Base-by-base conservation (phyloP, 2,797 vertebrate genomes). In the Lagorchestes hirsutus region DNA sequence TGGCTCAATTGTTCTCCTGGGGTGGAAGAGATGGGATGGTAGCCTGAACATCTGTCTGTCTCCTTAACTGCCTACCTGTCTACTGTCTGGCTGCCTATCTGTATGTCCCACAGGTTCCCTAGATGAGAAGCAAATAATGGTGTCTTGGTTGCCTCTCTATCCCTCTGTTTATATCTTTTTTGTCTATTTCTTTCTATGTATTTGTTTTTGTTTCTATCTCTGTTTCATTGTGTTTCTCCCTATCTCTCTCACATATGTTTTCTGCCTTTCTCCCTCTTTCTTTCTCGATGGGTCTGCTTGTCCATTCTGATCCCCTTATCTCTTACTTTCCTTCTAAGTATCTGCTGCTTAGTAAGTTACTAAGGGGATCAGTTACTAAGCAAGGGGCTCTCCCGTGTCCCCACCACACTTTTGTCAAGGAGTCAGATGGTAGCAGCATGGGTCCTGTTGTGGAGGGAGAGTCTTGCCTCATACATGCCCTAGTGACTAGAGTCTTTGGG, bases 1-100 rank as follows among this genome's bases (percentile, higher is more conserved):
- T 98, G 98, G 98, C 98, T 98, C 97, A 96, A 55, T 93, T 98
- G 97, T 97, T 97, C 98, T 98, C 95, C 97, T 93, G 91, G 97
- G 97, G 90, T 82, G 74, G 87, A 90, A 54, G 67, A 91, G 31
- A 94, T 97, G 94, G 93, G 95, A 95, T 93, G 54, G 54, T 91
- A 56, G 91, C 92, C 94, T 67, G 40, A 93, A 93, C 93, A 90
- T 93, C 94, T 93, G 93, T 94, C 95, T 90, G 1, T 14, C 46
- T 29, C 18, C 18, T 12, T 52, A 56, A 3, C 12, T 40, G 54
- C 14, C 5, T 54, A 10, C 74, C 46, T 90, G 57, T 74, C 58
- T 54, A 50, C 74, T 3, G 6, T 40, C n/a, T 40, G 67, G 67
- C 67, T 74, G 22, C 28, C 16, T 74, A 40, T 18, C 28, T 22